Conservation (phyloP, 2,888 invertebrate species). For the Andrena minutula region DNA sequence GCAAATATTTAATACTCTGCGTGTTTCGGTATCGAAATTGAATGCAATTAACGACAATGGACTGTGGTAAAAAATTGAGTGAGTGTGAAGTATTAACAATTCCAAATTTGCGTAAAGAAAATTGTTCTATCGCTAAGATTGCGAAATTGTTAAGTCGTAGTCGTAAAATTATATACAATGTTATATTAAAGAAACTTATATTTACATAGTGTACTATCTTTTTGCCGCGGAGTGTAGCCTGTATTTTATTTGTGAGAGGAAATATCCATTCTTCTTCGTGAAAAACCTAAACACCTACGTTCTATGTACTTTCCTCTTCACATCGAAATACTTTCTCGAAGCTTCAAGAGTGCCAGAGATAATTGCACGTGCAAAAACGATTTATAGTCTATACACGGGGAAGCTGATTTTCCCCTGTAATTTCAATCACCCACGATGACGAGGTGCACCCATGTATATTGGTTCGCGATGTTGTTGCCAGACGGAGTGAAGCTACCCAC, state of each 20-base stretch:
- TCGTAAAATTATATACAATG: not conserved
- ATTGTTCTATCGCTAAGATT: not conserved
- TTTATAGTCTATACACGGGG: not conserved
- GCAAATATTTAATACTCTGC: not conserved
- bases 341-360: not conserved
- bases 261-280: too few relatives aligned
- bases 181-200: not conserved
- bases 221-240: too few relatives aligned
- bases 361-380: too few relatives aligned
- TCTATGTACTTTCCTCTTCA: too few relatives aligned
- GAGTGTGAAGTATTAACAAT: slow-evolving; percentile 1
- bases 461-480: slow-evolving; percentile 64
- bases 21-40: not conserved
- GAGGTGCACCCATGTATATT: slow-evolving; percentile 7
- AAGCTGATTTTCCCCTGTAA: not conserved
- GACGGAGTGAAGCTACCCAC: slow-evolving; percentile 86
- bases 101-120: not conserved
- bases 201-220: too few relatives aligned
- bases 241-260: too few relatives aligned
- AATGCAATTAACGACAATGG: not conserved
- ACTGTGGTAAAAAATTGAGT: not conserved
- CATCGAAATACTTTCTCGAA: not conserved
- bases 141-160: not conserved
- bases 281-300: too few relatives aligned
- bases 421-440: slow-evolving; percentile 2